Evolutionary conservation across 2,113 vertebrate species (phyloP).

Genomic region (Dromiciops gliroides): DNA sequence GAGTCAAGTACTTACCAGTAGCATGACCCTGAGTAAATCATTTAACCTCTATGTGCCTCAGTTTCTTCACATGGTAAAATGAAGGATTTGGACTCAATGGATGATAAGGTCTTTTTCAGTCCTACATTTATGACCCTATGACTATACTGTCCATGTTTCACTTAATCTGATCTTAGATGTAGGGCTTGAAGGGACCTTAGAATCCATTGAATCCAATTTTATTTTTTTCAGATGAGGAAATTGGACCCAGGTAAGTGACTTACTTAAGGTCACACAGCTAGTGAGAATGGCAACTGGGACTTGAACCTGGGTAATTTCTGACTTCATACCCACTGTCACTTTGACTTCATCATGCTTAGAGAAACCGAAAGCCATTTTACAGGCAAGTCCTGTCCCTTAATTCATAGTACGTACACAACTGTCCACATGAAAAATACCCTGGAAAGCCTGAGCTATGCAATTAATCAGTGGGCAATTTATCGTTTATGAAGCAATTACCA

Average conservation of each 20-base stretch:
- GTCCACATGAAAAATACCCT: slow-evolving; percentile 30
- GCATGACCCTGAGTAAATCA: neutral
- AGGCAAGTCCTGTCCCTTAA: neutral
- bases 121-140: neutral
- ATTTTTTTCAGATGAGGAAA: neutral
- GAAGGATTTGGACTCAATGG: neutral
- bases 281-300: neutral
- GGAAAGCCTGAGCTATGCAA: neutral
- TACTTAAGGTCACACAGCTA: neutral
- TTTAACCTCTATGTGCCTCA: neutral
- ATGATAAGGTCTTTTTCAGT: neutral
- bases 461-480: slow-evolving; percentile 54
- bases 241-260: neutral
- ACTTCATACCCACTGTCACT: neutral
- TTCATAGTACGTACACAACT: neutral
- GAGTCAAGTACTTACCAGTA: neutral
- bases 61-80: neutral
- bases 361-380: neutral
- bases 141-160: neutral
- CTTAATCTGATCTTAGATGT: neutral
- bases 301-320: neutral
- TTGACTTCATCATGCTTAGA: neutral
- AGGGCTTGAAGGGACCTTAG: neutral
- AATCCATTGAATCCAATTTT: neutral
- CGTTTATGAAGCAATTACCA: slow-evolving; percentile 47